Percentiles rank a stretch among this genome's conserved stretches.
Evolutionary conservation across 2,113 vertebrate genomes (phyloP).

Genomic region (Falco punctatus): DNA sequence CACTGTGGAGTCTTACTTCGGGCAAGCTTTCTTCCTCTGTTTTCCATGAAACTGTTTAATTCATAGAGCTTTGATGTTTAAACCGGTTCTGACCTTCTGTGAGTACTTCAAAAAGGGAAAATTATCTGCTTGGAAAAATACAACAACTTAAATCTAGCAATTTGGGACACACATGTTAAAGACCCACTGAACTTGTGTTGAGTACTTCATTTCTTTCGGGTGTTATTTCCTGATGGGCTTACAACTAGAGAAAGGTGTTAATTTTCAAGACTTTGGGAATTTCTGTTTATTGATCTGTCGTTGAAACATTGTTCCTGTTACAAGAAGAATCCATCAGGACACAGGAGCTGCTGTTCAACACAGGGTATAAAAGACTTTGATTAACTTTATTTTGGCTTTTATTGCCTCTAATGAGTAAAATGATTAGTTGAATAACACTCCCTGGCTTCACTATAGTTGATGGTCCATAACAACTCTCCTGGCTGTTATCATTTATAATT

Average conservation of each 20-base stretch:
- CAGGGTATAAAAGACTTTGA: constrained; percentile 38
- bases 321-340: constrained; percentile 44
- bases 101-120: constrained; percentile 83
- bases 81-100: constrained; percentile 81
- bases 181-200: constrained; percentile 65
- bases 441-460: constrained; percentile 44
- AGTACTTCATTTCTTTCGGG: constrained; percentile 51
- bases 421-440: constrained; percentile 57
- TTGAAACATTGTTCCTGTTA: constrained; percentile 53
- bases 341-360: constrained; percentile 22
- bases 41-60: constrained; percentile 84
- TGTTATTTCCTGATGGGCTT: constrained; percentile 8
- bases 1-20: constrained; percentile 76
- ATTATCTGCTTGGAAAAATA: constrained; percentile 84
- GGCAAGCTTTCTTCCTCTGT: constrained; percentile 75
- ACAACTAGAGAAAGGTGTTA: constrained; percentile 65
- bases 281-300: constrained; percentile 55
- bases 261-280: constrained; percentile 60
- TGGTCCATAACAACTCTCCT: constrained; percentile 55
- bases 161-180: constrained; percentile 70
- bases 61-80: constrained; percentile 88
- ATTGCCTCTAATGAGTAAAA: constrained; percentile 54
- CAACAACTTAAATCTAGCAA: constrained; percentile 75
- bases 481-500: constrained; percentile 66
- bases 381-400: constrained; percentile 60